A percentile compares a stretch with the other conserved stretches of the same genome.
Conservation (phyloP, 2,797 vertebrate genomes). For the Perodicticus potto region DNA sequence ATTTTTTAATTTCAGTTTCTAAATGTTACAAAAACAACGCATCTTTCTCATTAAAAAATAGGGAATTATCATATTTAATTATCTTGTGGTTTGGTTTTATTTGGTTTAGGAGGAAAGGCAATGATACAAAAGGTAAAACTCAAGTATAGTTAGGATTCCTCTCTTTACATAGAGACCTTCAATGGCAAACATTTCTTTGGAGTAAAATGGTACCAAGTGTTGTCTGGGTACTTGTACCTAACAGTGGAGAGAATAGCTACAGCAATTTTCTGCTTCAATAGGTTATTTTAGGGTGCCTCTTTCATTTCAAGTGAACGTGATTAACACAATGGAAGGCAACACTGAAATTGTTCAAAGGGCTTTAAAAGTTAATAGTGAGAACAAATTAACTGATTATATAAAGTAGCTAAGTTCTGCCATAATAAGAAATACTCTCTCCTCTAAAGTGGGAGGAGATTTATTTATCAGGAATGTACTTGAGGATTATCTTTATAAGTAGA, state of each 20-base stretch:
- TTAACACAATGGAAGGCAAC: slow-evolving; percentile 67
- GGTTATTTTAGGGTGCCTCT: slow-evolving; percentile 27
- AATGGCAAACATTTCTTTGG: not conserved
- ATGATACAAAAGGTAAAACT: not conserved
- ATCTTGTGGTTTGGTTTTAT: not conserved
- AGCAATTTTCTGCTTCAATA: not conserved
- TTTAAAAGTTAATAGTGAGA: slow-evolving; percentile 57
- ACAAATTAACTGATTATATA: slow-evolving; percentile 57
- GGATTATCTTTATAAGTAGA: slow-evolving; percentile 16
- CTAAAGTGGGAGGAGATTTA: not conserved
- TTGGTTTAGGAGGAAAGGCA: not conserved
- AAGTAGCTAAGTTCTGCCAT: not conserved
- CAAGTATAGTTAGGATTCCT: not conserved
- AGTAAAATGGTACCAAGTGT: not conserved
- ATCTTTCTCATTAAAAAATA: not conserved
- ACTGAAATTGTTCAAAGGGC: slow-evolving; percentile 31
- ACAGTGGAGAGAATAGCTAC: not conserved
- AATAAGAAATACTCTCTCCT: not conserved
- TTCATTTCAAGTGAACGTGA: slow-evolving; percentile 33
- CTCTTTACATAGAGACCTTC: not conserved
- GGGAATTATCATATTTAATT: not conserved
- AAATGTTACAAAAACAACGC: not conserved
- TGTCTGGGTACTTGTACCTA: not conserved
- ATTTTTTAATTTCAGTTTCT: not conserved
- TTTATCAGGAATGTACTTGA: not conserved